Evolutionary conservation across 1,140 invertebrate genomes (phyloP).

Genomic region (Trichomalopsis sarcophagae): DNA sequence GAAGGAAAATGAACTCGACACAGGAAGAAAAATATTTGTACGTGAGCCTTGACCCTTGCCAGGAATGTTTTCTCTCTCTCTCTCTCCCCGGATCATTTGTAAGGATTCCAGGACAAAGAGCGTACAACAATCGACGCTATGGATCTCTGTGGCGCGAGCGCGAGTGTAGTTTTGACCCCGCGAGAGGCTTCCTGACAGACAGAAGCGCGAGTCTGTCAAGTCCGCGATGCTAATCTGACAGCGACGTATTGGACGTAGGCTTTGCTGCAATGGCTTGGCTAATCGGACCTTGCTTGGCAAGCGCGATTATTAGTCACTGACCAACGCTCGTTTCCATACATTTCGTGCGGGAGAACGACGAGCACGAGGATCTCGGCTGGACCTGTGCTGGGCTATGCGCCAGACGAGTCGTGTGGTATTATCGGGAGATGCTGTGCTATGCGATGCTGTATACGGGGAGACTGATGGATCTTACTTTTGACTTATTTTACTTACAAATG

Average conservation of each 20-base stretch:
- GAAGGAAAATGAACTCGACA: not conserved
- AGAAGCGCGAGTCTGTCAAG: conserved; percentile 73
- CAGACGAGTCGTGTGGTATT: not conserved
- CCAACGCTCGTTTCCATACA: conserved; percentile 64
- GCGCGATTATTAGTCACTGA: conserved; percentile 64
- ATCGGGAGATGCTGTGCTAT: not conserved
- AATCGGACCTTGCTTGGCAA: conserved; percentile 58
- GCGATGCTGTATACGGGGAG: not conserved
- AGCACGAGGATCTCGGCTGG: too few relatives aligned
- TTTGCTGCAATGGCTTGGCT: conserved; percentile 12
- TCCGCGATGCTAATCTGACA: conserved; percentile 72
- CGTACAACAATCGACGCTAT: conserved; percentile 62
- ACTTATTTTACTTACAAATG: conserved; percentile 29
- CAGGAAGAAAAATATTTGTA: not conserved
- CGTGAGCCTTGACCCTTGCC: conserved; percentile 57
- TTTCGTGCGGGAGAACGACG: conserved; percentile 51
- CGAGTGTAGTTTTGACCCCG: conserved; percentile 60
- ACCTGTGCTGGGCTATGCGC: too few relatives aligned
- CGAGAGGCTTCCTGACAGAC: conserved; percentile 65
- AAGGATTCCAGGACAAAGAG: conserved; percentile 71
- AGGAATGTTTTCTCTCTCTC: not conserved
- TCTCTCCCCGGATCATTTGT: conserved; percentile 64
- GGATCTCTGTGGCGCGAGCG: conserved; percentile 55
- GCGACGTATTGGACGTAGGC: conserved; percentile 67
- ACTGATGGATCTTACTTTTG: conserved; percentile 2